These are phyloP conservation scores for Vanacampus margaritifer DNA, from an alignment of 2,113 vertebrate species.

Conservation along the genomic window DNA sequence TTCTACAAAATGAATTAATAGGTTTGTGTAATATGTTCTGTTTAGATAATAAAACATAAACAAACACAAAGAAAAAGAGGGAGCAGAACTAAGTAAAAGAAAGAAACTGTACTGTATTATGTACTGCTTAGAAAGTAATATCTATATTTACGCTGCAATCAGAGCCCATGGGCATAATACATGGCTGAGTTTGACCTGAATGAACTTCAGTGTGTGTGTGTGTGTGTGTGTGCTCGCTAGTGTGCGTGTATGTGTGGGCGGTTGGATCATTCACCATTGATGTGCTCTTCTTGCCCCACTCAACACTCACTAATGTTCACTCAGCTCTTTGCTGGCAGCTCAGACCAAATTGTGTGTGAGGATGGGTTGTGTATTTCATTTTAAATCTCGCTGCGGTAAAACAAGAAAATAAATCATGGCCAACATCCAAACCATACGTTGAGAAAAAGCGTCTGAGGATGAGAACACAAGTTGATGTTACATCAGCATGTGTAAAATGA, in stretches of 20 bases:
- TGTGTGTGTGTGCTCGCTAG: constrained; percentile 18
- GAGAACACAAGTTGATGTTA: background rate
- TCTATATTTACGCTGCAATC: constrained; percentile 44
- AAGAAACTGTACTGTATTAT: background rate
- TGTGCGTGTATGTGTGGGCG: constrained; percentile 52
- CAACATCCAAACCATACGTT: background rate
- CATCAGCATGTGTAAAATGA: constrained; percentile 1
- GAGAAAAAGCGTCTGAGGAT: background rate
- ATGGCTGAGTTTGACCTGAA: constrained; percentile 35
- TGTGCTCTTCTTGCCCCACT: constrained; percentile 34
- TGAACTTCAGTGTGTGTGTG: constrained; percentile 30
- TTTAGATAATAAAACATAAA: background rate
- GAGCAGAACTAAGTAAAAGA: background rate
- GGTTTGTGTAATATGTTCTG: background rate
- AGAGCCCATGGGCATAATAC: constrained; percentile 36
- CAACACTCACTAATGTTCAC: constrained; percentile 31
- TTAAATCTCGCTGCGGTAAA: background rate
- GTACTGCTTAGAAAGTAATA: constrained; percentile 12
- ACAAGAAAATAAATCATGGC: background rate
- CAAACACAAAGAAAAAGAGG: background rate
- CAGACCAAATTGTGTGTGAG: background rate
- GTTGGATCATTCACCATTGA: constrained; percentile 45
- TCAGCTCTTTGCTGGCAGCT: constrained; percentile 5
- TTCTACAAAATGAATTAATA: background rate
- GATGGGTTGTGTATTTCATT: background rate